Evolutionary conservation across 37 sponge, comb jelly and placozoan genomes (phyloP), one percentile per base, ranked within the genome.

Genomic region (Agelas oroides): DNA sequence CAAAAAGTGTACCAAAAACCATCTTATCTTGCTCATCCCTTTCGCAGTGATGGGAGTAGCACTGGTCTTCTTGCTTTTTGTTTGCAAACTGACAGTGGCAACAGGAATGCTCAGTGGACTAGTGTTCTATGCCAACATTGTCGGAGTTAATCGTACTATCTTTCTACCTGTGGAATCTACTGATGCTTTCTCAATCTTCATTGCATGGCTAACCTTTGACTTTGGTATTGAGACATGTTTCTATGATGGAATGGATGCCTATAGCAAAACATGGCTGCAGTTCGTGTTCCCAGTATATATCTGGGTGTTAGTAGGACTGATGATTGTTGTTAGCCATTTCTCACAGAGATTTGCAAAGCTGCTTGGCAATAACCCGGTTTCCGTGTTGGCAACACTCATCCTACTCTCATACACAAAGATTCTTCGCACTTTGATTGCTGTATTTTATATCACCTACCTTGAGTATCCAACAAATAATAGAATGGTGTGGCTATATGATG

Each of bases 221-320:
- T 53, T 74, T 0, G 75, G 75, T 15, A 2, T 74, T 17, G 56
- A 74, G 0, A 46, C 1, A 15, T 74, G 75, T 74, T 53, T 74
- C 56, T 39, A 19, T 28, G 30, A 74, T 53, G 75, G 75, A 5
- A 2, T 74, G 41, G 25, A 36, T 52, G 56, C n/a, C 12, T 74
- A 54, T 28, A 20, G 56, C 20, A 74, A 74, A 53, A 53, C 57
- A 1, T 46, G 53, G 55, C 57, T 74, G 0, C 75, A 74, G 57
- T 74, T 74, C n/a, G 56, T 53, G 13, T 74, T 74, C 53, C 75
- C 75, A 2, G 28, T 53, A 11, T 74, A 74, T 28, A 24, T 74
- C n/a, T 53, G 53, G 57, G 25, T 18, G 33, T 28, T 67, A 19
- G 27, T 34, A 31, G 68, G 68, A 67, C 32, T 67, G 8, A 8